phyloP scores from a whole-genome alignment of 2,797 vertebrate genomes.

The Potorous gilbertii region DNA sequence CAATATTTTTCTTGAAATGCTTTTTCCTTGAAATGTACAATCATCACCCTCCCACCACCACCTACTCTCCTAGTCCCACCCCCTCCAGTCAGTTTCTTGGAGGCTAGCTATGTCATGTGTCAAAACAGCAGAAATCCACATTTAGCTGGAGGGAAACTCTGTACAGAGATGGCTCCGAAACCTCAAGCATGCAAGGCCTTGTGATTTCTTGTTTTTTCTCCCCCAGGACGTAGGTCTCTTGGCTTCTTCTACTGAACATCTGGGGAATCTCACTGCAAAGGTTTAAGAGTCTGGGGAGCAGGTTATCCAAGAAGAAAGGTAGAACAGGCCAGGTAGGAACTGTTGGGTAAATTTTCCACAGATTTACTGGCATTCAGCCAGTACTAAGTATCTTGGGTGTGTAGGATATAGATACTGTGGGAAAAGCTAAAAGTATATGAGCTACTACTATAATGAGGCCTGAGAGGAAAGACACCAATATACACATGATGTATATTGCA shows the following conservation, averaged over 20 bases:
- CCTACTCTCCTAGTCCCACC: background rate
- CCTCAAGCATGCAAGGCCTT: background rate
- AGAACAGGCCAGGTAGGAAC: background rate
- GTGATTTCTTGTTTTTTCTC: background rate
- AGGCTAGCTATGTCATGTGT: background rate
- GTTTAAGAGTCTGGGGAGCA: conserved; percentile 2
- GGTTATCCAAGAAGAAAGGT: conserved; percentile 42
- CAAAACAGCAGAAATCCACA: conserved; percentile 55
- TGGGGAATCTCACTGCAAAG: conserved; percentile 24
- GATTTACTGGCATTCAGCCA: background rate
- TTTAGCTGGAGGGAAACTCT: background rate
- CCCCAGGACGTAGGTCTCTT: background rate
- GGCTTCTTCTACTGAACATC: conserved; percentile 22
- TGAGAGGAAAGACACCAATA: background rate
- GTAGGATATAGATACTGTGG: background rate
- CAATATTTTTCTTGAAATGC: conserved; percentile 34
- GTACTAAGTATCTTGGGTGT: background rate
- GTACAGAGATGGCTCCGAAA: conserved; percentile 22
- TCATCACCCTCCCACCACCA: background rate
- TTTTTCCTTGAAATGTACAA: conserved; percentile 44
- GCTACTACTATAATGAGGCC: background rate
- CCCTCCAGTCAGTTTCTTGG: background rate
- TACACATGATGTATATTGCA: background rate
- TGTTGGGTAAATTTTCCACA: background rate
- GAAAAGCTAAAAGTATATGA: background rate